These are phyloP conservation scores for Ochropleura plecta DNA, from an alignment of 2,888 invertebrate genomes.

Conservation along the genomic window DNA sequence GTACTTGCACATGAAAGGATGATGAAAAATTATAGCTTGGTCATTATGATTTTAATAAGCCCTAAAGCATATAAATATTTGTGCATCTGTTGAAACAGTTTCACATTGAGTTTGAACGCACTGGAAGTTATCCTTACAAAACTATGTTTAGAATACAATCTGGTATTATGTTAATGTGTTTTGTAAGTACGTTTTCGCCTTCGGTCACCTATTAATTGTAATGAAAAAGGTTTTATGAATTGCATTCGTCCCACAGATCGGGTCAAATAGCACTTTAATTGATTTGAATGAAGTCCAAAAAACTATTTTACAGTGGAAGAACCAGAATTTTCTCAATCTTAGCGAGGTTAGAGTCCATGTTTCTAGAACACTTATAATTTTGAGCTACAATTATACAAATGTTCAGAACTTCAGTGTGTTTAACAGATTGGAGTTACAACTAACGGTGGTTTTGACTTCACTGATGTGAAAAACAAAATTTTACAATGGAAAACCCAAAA, in stretches of 20 bases:
- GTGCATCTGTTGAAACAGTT: constrained; percentile 23
- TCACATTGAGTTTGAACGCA: constrained; percentile 41
- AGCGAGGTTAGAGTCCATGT: constrained; percentile 81
- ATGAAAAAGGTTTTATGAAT: constrained; percentile 30
- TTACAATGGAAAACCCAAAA: constrained; percentile 88
- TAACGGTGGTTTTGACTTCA: constrained; percentile 86
- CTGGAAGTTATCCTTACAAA: constrained; percentile 11
- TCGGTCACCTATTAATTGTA: background rate
- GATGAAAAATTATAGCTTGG: constrained; percentile 50
- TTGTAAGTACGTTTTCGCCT: constrained; percentile 71
- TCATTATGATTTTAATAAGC: constrained; percentile 43
- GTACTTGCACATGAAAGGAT: constrained; percentile 67
- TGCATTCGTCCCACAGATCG: constrained; percentile 78
- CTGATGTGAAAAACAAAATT: constrained; percentile 87
- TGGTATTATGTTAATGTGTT: constrained; percentile 74
- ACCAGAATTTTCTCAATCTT: constrained; percentile 80
- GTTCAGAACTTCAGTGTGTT: constrained; percentile 16
- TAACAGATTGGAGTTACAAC: constrained; percentile 81
- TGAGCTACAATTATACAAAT: background rate
- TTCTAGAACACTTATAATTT: constrained; percentile 8
- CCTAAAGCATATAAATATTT: constrained; percentile 53
- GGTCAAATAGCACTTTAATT: constrained; percentile 80
- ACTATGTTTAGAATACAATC: constrained; percentile 73
- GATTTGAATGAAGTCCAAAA: constrained; percentile 85
- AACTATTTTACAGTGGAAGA: constrained; percentile 85